phyloP scores from a whole-genome alignment of 2,797 vertebrate species.

The Peromyscus attwateri region DNA sequence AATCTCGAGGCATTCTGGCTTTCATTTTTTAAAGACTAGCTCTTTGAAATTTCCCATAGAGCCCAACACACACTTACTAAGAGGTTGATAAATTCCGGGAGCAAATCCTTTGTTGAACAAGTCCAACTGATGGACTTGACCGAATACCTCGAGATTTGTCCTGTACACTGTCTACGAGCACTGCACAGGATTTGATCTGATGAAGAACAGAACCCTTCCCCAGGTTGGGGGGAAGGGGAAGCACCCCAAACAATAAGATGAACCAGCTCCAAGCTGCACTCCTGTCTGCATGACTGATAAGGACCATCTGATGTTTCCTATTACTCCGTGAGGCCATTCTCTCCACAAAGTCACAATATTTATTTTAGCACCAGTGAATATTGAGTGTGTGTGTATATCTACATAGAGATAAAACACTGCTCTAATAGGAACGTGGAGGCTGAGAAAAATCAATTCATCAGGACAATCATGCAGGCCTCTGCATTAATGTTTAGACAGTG shows the following conservation, averaged over 20 bases:
- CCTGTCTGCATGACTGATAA: slow-evolving; percentile 76
- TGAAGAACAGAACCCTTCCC: slow-evolving; percentile 71
- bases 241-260: slow-evolving; percentile 45
- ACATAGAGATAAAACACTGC: slow-evolving; percentile 78
- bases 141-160: slow-evolving; percentile 30
- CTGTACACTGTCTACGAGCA: not conserved
- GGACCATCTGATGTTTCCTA: slow-evolving; percentile 72
- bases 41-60: not conserved
- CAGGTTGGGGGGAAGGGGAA: slow-evolving; percentile 35
- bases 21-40: not conserved
- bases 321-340: slow-evolving; percentile 68
- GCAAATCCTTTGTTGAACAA: not conserved
- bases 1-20: not conserved
- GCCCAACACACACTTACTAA: not conserved
- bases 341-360: slow-evolving; percentile 84
- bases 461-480: slow-evolving; percentile 59
- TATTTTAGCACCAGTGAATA: slow-evolving; percentile 82
- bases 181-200: slow-evolving; percentile 59
- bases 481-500: slow-evolving; percentile 77
- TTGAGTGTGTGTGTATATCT: slow-evolving; percentile 83
- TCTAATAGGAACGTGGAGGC: slow-evolving; percentile 73
- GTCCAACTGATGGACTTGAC: not conserved
- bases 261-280: slow-evolving; percentile 27
- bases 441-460: slow-evolving; percentile 80
- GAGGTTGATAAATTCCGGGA: not conserved